Conservation (phyloP, 2,113 vertebrate species). For the Melierax canorus region DNA sequence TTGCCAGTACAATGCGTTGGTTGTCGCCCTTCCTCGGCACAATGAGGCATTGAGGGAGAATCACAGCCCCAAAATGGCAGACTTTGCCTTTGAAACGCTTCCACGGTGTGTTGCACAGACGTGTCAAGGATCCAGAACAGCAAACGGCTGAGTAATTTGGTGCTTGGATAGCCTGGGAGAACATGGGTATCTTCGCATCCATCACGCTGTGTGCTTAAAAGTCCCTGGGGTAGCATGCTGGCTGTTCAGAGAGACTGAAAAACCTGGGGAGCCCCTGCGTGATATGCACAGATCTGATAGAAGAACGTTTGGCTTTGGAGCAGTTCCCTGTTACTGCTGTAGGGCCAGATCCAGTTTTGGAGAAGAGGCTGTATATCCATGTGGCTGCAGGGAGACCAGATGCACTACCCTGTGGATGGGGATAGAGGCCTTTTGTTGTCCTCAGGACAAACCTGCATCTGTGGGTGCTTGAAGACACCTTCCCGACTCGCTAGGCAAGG, state of each 20-base stretch:
- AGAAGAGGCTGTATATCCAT: background rate
- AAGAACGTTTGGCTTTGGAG: background rate
- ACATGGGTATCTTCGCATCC: background rate
- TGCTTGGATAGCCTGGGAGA: background rate
- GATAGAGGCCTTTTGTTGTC: background rate
- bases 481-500: rapidly evolving
- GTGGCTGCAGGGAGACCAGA: background rate
- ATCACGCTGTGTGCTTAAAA: background rate
- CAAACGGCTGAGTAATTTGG: background rate
- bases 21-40: slow-evolving; percentile 76
- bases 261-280: background rate
- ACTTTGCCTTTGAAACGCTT: slow-evolving; percentile 68
- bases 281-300: rapidly evolving
- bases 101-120: background rate
- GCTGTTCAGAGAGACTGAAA: background rate
- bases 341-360: background rate
- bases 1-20: slow-evolving; percentile 78
- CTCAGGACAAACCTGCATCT: background rate
- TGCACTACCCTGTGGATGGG: background rate
- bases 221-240: background rate
- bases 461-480: background rate
- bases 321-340: background rate
- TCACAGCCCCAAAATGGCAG: slow-evolving; percentile 74
- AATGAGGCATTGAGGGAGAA: slow-evolving; percentile 67
- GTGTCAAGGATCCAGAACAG: background rate